phyloP scores from a whole-genome alignment of 2,797 vertebrate species.

The Synaphobranchus kaupii region DNA sequence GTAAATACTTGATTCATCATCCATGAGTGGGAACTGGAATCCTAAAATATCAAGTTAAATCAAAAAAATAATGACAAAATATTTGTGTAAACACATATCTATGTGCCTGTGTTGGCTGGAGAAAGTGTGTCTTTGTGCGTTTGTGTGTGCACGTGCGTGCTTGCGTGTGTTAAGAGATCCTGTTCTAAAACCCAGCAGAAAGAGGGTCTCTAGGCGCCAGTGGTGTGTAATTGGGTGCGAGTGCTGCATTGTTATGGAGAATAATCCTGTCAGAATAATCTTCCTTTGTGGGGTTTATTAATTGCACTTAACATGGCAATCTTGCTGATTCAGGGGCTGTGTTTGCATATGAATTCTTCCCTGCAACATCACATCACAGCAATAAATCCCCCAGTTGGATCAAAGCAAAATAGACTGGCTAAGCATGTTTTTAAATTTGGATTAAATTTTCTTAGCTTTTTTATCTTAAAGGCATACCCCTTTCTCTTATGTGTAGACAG shows the following conservation, averaged over 20 bases:
- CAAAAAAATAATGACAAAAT: not conserved
- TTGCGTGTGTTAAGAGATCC: conserved; percentile 10
- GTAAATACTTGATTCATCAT: not conserved
- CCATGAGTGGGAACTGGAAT: not conserved
- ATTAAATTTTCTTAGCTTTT: conserved; percentile 53
- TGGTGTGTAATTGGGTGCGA: conserved; percentile 57
- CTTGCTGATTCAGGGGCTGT: conserved; percentile 62
- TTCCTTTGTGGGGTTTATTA: conserved; percentile 65
- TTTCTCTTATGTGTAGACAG: conserved; percentile 43
- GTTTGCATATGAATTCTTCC: conserved; percentile 44
- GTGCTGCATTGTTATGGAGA: conserved; percentile 67
- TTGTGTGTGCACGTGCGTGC: not conserved
- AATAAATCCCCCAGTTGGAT: conserved; percentile 58
- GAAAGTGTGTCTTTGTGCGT: not conserved
- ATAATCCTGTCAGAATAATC: conserved; percentile 71
- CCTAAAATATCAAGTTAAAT: not conserved
- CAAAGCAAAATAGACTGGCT: conserved; percentile 55
- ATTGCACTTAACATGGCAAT: conserved; percentile 70
- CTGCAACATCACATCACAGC: conserved; percentile 34
- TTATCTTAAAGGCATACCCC: conserved; percentile 39
- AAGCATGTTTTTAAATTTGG: conserved; percentile 55
- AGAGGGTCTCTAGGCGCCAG: conserved; percentile 29
- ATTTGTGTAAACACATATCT: too few relatives aligned
- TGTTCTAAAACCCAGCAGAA: not conserved
- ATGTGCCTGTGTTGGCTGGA: not conserved